Evolutionary conservation across 2,888 invertebrate genomes (phyloP), one percentile per base, ranked within the genome.

Genomic region (Coenonympha glycerion): DNA sequence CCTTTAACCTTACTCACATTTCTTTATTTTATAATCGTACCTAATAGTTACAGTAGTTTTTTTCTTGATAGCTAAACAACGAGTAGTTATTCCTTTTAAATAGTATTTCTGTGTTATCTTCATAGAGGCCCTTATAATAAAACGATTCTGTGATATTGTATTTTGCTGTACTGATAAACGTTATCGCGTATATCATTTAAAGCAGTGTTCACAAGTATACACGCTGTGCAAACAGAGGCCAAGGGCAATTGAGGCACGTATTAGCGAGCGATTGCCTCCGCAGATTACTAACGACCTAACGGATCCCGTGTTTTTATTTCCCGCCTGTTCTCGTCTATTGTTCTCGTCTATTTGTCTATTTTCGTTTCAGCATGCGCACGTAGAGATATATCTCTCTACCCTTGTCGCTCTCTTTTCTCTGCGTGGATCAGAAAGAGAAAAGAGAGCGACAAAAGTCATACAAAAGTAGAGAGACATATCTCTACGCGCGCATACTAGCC

Each of bases 191-290:
- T 63, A 63, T 62, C 62, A 60, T 52, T 53, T 56, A 39, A 60
- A 55, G 51, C 46, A 51, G 46, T 40, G 31, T 42, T 47, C 42
- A 53, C 45, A 41, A 50, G 47, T 44, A 45, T 33, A 44, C 30
- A 49, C 47, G 49, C 48, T 51, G 34, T 46, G 49, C 58, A 63
- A 69, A 66, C 66, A 65, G 63, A 64, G 67, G 69, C 68, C 74
- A 75, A 77, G 76, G 77, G 72, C 73, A 70, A 63, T 63, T 57
- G 64, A 64, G 63, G 55, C 57, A 62, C 58, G 66, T 62, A 71
- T 72, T 69, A 66, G 66, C 63, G 58, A 57, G 49, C 50, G 71
- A 73, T 75, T 61, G 61, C 57, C 61, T 55, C 52, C 54, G 53
- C 56, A 62, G 72, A 74, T 69, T 68, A 57, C 57, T 46, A 56